These are phyloP conservation scores for Acleris sparsana DNA, from an alignment of 2,888 invertebrate species.

Conservation along the genomic window DNA sequence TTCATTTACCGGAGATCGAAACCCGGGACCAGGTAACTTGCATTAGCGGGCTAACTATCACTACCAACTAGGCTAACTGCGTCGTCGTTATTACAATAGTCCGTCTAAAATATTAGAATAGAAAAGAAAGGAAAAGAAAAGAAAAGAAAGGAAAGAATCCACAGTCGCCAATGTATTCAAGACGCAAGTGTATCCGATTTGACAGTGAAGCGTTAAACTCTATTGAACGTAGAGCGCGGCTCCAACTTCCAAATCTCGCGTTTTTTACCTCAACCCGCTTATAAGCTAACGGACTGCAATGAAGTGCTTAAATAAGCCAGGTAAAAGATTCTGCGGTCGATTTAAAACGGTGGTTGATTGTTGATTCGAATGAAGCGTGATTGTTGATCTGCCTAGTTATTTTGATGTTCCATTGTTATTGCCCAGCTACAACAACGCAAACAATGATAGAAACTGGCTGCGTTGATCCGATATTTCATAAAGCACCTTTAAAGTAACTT, in stretches of 20 bases:
- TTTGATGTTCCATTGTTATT: too few species aligned
- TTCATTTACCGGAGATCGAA: too few species aligned
- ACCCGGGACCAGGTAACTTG: too few species aligned
- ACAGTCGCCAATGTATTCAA: neutral
- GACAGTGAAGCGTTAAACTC: conserved; percentile 52
- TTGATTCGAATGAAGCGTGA: conserved; percentile 1
- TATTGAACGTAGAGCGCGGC: conserved; percentile 47
- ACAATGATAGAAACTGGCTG: too few species aligned
- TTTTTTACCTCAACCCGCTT: conserved; percentile 12
- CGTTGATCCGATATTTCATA: too few species aligned
- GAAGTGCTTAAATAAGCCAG: neutral
- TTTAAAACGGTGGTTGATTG: neutral
- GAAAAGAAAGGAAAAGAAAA: too few species aligned
- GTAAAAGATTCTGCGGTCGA: conserved; percentile 2
- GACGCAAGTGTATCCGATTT: conserved; percentile 35
- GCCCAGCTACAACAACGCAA: too few species aligned
- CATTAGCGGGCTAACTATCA: too few species aligned
- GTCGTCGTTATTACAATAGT: too few species aligned
- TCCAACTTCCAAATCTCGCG: neutral
- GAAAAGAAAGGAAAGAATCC: too few species aligned
- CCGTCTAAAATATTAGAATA: too few species aligned
- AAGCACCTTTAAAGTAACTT: neutral
- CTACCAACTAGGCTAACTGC: too few species aligned
- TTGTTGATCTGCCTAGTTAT: neutral
- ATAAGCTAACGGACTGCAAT: conserved; percentile 4